Conservation (phyloP, 2,797 vertebrate species). For the Pogoniulus pusillus region DNA sequence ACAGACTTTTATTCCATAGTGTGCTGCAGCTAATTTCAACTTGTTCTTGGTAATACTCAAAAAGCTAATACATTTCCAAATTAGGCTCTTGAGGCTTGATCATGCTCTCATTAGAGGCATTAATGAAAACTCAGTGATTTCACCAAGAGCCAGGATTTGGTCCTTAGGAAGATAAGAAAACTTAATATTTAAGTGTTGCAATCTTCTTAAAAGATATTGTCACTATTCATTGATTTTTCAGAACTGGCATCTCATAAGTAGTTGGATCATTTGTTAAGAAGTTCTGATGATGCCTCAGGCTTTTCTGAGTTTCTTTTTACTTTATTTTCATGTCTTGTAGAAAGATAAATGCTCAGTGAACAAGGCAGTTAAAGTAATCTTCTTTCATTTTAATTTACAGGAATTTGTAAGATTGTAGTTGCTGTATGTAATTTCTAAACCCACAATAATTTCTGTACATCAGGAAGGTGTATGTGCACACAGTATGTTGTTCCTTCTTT, state of each 20-base stretch:
- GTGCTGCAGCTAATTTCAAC: slow-evolving; percentile 23
- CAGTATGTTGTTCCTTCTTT: slow-evolving; percentile 5
- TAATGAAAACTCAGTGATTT: background rate
- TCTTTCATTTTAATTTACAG: slow-evolving; percentile 54
- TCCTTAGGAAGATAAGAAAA: slow-evolving; percentile 17
- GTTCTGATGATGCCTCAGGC: background rate
- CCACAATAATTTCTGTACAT: slow-evolving; percentile 34
- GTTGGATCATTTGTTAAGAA: slow-evolving; percentile 13
- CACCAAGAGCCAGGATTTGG: background rate
- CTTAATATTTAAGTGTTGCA: background rate
- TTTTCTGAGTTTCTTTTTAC: slow-evolving; percentile 11
- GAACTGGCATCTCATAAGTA: background rate
- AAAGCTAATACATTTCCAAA: background rate
- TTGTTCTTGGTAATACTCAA: background rate
- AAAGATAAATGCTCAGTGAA: slow-evolving; percentile 34
- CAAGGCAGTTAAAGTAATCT: slow-evolving; percentile 45
- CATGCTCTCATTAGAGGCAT: background rate
- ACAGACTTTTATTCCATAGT: background rate
- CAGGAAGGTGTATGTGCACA: slow-evolving; percentile 2
- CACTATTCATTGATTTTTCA: slow-evolving; percentile 4
- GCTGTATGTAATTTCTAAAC: slow-evolving; percentile 12
- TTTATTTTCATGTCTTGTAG: slow-evolving; percentile 29
- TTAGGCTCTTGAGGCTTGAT: background rate
- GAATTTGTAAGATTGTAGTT: slow-evolving; percentile 47
- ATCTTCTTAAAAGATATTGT: slow-evolving; percentile 21